phyloP scores from a whole-genome alignment of 2,888 invertebrate genomes.

The Leptinotarsa tumamoca region DNA sequence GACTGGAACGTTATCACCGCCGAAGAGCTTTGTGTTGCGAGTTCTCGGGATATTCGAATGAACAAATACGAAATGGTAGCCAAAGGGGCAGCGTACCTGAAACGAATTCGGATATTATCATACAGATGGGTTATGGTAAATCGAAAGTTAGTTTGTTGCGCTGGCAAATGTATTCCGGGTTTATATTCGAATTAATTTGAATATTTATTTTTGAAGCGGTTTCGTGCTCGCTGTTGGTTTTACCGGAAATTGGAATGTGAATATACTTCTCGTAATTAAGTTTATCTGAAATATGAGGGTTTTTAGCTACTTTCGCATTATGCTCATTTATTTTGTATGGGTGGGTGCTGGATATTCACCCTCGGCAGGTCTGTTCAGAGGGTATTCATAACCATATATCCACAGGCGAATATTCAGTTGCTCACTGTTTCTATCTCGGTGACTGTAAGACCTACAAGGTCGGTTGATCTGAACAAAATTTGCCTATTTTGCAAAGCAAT shows the following conservation, averaged over 20 bases:
- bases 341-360: no score
- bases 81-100: slow-evolving; percentile 72
- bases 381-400: no score
- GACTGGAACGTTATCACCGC: slow-evolving; percentile 72
- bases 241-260: not conserved
- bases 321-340: not conserved
- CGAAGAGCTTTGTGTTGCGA: slow-evolving; percentile 70
- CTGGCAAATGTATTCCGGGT: not conserved
- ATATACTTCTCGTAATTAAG: not conserved
- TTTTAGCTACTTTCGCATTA: not conserved
- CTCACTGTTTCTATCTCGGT: no score
- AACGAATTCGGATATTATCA: slow-evolving; percentile 42
- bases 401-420: no score
- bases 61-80: slow-evolving; percentile 75
- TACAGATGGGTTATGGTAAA: slow-evolving; percentile 19
- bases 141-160: slow-evolving; percentile 3
- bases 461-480: no score
- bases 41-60: slow-evolving; percentile 74
- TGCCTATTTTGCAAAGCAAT: no score
- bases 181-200: not conserved
- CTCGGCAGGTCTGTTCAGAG: no score
- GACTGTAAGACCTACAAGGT: no score
- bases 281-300: not conserved
- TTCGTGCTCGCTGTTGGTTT: not conserved
- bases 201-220: not conserved